Conservation (phyloP, 2,888 invertebrate genomes). For the Tanypteryx hageni region DNA sequence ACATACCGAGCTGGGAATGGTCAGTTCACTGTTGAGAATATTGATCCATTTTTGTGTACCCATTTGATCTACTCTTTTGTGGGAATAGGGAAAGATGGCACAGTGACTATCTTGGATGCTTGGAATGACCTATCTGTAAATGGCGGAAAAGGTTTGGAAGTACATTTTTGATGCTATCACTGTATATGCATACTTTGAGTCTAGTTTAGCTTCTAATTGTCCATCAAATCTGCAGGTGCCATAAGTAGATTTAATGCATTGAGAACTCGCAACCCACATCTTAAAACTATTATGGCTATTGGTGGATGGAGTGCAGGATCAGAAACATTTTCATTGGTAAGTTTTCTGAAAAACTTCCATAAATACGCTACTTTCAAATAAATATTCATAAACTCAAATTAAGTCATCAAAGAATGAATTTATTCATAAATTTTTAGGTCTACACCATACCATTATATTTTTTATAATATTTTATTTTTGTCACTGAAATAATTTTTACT, state of each 20-base stretch:
- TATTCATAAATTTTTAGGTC: too few species aligned
- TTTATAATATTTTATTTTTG: not conserved
- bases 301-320: slow-evolving; percentile 85
- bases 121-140: slow-evolving; percentile 78
- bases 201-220: not conserved
- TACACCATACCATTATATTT: too few species aligned
- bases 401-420: too few species aligned
- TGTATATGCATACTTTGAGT: not conserved
- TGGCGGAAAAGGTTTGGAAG: slow-evolving; percentile 34
- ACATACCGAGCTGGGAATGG: slow-evolving; percentile 82
- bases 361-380: too few species aligned
- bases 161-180: not conserved
- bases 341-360: not conserved
- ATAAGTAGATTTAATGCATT: slow-evolving; percentile 78
- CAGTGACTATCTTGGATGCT: slow-evolving; percentile 78
- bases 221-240: slow-evolving; percentile 74
- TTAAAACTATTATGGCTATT: slow-evolving; percentile 81
- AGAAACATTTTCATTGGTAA: slow-evolving; percentile 78
- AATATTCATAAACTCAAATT: too few species aligned
- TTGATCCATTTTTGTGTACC: slow-evolving; percentile 84
- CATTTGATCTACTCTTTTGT: slow-evolving; percentile 86
- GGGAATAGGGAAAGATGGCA: slow-evolving; percentile 79
- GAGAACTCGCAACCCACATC: slow-evolving; percentile 76
- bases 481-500: not conserved
- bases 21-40: slow-evolving; percentile 81